Base-by-base conservation (phyloP, 37 sponge, comb jelly and placozoan species). In the Chondrosia reniformis region DNA sequence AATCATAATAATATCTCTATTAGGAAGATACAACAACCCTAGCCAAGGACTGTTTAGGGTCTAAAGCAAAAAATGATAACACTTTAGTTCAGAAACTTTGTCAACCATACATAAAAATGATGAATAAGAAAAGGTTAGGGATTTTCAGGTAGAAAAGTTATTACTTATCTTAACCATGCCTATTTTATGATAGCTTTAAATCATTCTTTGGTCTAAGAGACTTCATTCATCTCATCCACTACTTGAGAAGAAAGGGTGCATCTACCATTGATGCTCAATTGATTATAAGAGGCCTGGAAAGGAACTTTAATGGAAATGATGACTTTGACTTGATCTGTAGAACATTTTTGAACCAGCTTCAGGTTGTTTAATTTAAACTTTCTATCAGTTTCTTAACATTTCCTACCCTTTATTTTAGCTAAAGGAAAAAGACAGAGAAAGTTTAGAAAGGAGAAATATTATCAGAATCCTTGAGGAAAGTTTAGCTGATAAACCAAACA, bases 231-330 rank as follows among this genome's bases (percentile, higher is more conserved):
- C 57, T 88, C 41, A 79, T 83, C 21, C 40, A 65, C 64, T 88
- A 88, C 44, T 41, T 88, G 46, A 63, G 89, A 40, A 55, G 83
- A 13, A 76, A 44, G 45, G n/a, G 46, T 21, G 46, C 52, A 30
- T 24, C 15, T 10, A 17, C n/a, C 43, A 78, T 89, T 44, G 84
- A 75, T 31, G 76, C 87, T 17, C 83, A 89, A 54, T 67, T 88
- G 31, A 80, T 92, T 42, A 80, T 95, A 87, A 76, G 80, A 33
- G 95, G 86, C 36, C 81, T 95, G 54, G 95, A 95, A 77, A 84
- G 95, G 28, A 95, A 95, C 69, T 95, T 95, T 83, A 95, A 91
- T 76, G 95, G 95, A 9, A 64, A 54, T 45, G 86, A 85, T 0
- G 55, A 78, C 33, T 90, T 90, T 81, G 64, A 79, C 17, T 42